A percentile compares a stretch with the other conserved stretches of the same genome.
phyloP scores from a whole-genome alignment of 2,888 invertebrate genomes.

The Polymixis lichenea region DNA sequence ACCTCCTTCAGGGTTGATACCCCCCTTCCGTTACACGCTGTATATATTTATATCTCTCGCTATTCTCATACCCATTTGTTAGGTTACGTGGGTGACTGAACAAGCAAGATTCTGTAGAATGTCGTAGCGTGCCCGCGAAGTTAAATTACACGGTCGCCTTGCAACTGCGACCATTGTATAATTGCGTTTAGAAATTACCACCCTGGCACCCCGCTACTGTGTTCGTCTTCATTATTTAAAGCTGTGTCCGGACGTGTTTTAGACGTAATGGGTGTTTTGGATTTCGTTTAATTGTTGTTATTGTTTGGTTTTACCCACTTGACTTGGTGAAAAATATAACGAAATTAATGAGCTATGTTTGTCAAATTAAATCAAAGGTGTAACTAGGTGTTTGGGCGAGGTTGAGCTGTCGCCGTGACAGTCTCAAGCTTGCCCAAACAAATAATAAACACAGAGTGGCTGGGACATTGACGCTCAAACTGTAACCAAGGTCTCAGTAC shows the following conservation, averaged over 20 bases:
- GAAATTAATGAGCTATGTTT: neutral
- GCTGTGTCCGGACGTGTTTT: slow-evolving; percentile 31
- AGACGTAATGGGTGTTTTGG: slow-evolving; percentile 4
- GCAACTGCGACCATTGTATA: slow-evolving; percentile 65
- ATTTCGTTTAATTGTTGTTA: neutral
- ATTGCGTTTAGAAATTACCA: slow-evolving; percentile 70
- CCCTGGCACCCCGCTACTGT: slow-evolving; percentile 28
- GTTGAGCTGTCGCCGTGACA: too few relatives aligned
- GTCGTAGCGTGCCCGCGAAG: slow-evolving; percentile 39
- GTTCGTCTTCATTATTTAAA: slow-evolving; percentile 52
- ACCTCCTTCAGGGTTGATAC: too few relatives aligned
- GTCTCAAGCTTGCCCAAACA: neutral
- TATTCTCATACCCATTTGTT: slow-evolving; percentile 43
- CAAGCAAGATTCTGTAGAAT: slow-evolving; percentile 46
- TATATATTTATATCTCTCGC: too few relatives aligned
- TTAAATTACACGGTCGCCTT: slow-evolving; percentile 61
- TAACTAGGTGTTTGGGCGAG: too few relatives aligned
- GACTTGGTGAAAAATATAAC: neutral
- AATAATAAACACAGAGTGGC: slow-evolving; percentile 2
- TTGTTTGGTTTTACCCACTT: neutral
- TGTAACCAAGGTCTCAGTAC: too few relatives aligned
- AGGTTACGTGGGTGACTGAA: slow-evolving; percentile 38
- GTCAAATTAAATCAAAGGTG: neutral
- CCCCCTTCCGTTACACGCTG: too few relatives aligned
- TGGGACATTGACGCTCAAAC: too few relatives aligned